Percentiles rank a stretch among this genome's conserved stretches.
phyloP scores from a whole-genome alignment of 2,888 invertebrate genomes.

The Dusona sp. region DNA sequence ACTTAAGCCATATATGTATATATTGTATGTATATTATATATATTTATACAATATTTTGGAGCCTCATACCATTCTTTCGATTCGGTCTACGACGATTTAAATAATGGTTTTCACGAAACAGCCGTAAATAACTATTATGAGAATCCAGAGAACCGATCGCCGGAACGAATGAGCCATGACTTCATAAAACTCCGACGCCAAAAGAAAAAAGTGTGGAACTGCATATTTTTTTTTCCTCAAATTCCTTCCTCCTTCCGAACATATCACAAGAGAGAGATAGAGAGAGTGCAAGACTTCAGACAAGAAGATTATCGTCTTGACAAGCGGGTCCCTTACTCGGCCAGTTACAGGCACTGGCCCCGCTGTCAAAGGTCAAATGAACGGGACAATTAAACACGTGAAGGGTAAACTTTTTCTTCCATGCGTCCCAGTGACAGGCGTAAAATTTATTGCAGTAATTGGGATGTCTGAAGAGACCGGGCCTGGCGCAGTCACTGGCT shows the following conservation, averaged over 20 bases:
- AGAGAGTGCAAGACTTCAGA: conserved; percentile 79
- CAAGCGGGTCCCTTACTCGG: conserved; percentile 93
- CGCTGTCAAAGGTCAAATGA: conserved; percentile 91
- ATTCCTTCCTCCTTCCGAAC: conserved; percentile 9
- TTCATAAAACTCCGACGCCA: neutral
- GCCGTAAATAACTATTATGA: conserved; percentile 42
- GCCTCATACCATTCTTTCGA: conserved; percentile 42
- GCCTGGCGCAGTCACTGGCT: conserved; percentile 85
- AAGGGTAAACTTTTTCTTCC: conserved; percentile 90
- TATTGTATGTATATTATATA: conserved; percentile 24
- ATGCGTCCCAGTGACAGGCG: conserved; percentile 92
- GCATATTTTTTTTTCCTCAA: neutral
- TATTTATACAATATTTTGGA: conserved; percentile 18
- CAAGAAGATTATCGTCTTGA: conserved; percentile 89
- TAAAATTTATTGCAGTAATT: conserved; percentile 93
- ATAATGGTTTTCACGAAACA: conserved; percentile 43
- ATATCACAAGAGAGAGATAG: conserved; percentile 26
- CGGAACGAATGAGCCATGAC: conserved; percentile 29
- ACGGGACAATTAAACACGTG: conserved; percentile 93
- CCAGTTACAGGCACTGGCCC: conserved; percentile 93
- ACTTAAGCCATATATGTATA: conserved; percentile 59
- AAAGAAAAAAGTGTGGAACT: neutral
- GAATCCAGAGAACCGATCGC: conserved; percentile 25
- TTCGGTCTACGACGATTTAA: conserved; percentile 41
- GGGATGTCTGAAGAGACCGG: conserved; percentile 88